phyloP scores from a whole-genome alignment of 2,113 vertebrate species.

The Scatophagus argus region DNA sequence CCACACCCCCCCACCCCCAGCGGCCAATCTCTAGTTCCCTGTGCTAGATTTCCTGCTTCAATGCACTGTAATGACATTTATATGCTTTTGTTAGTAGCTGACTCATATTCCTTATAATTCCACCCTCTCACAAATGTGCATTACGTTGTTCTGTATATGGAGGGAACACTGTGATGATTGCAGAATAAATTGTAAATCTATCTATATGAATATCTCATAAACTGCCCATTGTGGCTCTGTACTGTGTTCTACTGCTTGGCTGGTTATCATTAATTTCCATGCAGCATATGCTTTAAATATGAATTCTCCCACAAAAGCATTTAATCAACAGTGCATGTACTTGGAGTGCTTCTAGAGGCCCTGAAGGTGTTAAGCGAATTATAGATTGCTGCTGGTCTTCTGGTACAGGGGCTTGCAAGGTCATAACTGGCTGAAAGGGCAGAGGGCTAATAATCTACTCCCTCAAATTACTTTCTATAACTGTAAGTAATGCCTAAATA shows the following conservation, averaged over 20 bases:
- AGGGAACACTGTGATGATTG: constrained; percentile 74
- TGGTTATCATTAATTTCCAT: constrained; percentile 79
- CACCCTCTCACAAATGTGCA: constrained; percentile 69
- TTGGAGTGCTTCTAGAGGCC: constrained; percentile 61
- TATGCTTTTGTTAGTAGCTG: constrained; percentile 74
- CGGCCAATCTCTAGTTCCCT: constrained; percentile 77
- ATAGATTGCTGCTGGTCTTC: constrained; percentile 76
- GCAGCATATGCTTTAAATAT: constrained; percentile 78
- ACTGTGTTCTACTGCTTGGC: constrained; percentile 65
- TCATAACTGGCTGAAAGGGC: constrained; percentile 76
- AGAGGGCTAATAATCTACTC: constrained; percentile 72
- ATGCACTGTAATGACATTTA: constrained; percentile 83
- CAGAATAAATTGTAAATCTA: constrained; percentile 77
- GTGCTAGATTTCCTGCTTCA: constrained; percentile 79
- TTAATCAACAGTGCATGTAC: constrained; percentile 75
- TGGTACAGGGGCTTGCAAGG: constrained; percentile 68
- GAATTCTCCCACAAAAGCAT: constrained; percentile 76
- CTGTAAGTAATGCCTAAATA: constrained; percentile 69
- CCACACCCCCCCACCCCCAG: no score
- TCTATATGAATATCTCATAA: constrained; percentile 66
- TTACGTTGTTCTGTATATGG: constrained; percentile 69
- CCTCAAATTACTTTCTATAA: constrained; percentile 71
- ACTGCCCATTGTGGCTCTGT: constrained; percentile 64
- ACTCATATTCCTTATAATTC: constrained; percentile 76
- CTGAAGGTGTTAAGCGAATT: constrained; percentile 82